Percentiles rank a stretch among this genome's conserved stretches.
These are phyloP conservation scores for Hydrolagus affinis DNA, from an alignment of 2,113 vertebrate species.

Conservation along the genomic window DNA sequence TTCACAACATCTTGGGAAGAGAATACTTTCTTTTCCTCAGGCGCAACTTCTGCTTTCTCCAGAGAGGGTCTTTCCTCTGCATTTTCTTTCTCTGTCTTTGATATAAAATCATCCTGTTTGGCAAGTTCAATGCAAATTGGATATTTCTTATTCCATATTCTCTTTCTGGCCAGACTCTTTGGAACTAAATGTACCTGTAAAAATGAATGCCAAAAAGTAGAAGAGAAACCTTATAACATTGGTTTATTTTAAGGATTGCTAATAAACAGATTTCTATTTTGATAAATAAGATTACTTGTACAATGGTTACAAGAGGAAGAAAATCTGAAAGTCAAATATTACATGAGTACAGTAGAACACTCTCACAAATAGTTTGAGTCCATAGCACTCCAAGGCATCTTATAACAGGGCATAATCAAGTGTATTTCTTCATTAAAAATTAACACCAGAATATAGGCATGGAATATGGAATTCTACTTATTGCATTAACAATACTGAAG, in stretches of 20 bases:
- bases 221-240: background rate
- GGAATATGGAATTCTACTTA: no score
- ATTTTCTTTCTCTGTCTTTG: constrained; percentile 66
- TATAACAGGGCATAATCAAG: no score
- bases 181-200: constrained; percentile 84
- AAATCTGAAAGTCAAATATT: background rate
- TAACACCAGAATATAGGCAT: no score
- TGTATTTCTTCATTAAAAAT: no score
- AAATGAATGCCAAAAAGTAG: background rate
- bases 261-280: background rate
- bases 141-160: constrained; percentile 98
- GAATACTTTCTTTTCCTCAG: constrained; percentile 64
- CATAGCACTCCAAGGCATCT: no score
- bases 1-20: constrained; percentile 52
- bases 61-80: constrained; percentile 55
- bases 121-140: constrained; percentile 90
- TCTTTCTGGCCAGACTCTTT: constrained; percentile 83
- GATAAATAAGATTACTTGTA: background rate
- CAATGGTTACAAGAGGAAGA: background rate
- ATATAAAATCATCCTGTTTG: constrained; percentile 92
- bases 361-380: background rate
- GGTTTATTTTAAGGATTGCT: background rate
- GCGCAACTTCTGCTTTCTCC: constrained; percentile 57
- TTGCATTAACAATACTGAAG: no score
- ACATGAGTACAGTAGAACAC: background rate